Evolutionary conservation across 2,113 vertebrate genomes (phyloP).

Genomic region (Herpetotheres cachinnans): DNA sequence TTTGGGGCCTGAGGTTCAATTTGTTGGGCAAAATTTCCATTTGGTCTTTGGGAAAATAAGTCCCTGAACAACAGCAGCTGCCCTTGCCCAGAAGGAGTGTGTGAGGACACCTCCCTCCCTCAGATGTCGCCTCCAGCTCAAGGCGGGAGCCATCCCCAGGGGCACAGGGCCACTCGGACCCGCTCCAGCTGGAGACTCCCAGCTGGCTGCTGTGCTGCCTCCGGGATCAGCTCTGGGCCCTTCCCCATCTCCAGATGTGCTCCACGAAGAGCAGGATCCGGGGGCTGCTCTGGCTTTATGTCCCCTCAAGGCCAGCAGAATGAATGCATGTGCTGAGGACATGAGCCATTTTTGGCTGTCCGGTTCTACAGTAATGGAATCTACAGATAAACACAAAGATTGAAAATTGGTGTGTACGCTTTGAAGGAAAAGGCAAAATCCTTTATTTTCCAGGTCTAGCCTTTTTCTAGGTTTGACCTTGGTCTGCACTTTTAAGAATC

Average conservation of each 20-base stretch:
- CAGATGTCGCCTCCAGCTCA: fast-evolving
- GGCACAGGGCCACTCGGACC: background rate
- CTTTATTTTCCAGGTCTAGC: background rate
- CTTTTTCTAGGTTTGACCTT: slow-evolving; percentile 45
- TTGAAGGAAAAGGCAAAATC: background rate
- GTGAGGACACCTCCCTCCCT: background rate
- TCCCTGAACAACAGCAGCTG: background rate
- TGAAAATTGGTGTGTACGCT: background rate
- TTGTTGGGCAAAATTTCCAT: background rate
- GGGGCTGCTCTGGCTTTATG: background rate
- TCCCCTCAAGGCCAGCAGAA: background rate
- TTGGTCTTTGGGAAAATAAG: background rate
- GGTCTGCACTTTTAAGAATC: slow-evolving; percentile 42
- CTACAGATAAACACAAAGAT: background rate
- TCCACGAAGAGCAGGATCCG: background rate
- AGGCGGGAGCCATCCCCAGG: background rate
- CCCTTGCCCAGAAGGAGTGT: background rate
- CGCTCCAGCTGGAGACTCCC: background rate
- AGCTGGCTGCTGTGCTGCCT: background rate
- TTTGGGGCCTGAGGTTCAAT: background rate
- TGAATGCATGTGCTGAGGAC: background rate
- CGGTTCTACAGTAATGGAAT: background rate
- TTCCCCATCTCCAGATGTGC: background rate
- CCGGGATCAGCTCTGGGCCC: background rate
- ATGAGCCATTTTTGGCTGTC: background rate